Base-by-base conservation (phyloP, 2,888 invertebrate genomes). In the Xanthostigma xanthostigma region DNA sequence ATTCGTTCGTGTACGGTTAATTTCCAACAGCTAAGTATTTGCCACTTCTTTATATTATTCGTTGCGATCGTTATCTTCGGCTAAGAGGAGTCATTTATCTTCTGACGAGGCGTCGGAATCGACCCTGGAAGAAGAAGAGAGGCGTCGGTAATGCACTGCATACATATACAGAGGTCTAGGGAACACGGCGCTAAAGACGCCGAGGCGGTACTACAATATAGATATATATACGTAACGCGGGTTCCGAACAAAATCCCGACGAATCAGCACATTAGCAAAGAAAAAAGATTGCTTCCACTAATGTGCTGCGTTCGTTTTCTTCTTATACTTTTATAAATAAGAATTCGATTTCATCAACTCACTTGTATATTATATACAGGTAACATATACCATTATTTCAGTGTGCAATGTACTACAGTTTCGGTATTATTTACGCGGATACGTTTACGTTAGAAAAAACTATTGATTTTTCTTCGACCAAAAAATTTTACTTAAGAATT, bases 51-150 rank as follows among this genome's bases (percentile, higher is more conserved):
- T 59, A 39, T 45, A 33, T 59, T 60, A 61, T 62, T 62, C 61
- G 55, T 56, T 50, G 56, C 58, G 63, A 62, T 64, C 64, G 64
- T 64, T 65, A 63, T 64, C 64, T 60, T 59, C 57, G 56, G 56
- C 58, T 60, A 61, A 62, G 60, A 54, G 59, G 58, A 57, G 61
- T 60, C 60, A 66, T 66, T 65, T 65, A 64, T 66, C 66, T 65
- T 62, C 60, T 56, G 57, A 58, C 56, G 54, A 56, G 55, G 53
- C 57, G 53, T 56, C 58, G 56, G 61, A 58, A 61, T 58, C 59
- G 58, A 57, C 57, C 53, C 53, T 50, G 47, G 52, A 59, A 58
- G 62, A 27, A 27, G 27, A 6, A 27, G 27, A 27, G 27, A 27
- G 27, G 27, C 27, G 27, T 27, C 27, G 27, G 27, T 27, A 27